Conservation (phyloP, 2,113 vertebrate genomes). For the Tor tambroides region DNA sequence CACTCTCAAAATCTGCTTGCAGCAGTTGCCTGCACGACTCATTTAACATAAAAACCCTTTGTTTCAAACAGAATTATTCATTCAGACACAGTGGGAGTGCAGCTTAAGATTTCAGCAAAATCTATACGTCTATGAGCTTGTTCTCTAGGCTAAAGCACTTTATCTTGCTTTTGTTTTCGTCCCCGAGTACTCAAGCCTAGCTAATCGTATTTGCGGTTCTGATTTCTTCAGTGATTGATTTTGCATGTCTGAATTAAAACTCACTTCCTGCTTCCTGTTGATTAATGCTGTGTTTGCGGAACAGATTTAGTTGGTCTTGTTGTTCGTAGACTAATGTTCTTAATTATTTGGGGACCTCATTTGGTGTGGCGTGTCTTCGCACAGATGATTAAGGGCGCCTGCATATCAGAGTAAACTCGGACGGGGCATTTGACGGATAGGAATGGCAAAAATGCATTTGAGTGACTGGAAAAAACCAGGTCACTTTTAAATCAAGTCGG, state of each 20-base stretch:
- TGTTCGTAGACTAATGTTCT: conserved; percentile 65
- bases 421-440: not conserved
- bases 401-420: not conserved
- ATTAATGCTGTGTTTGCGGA: conserved; percentile 52
- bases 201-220: conserved; percentile 72
- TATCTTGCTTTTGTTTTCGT: conserved; percentile 45
- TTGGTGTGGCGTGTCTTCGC: conserved; percentile 28
- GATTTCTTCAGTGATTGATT: conserved; percentile 71
- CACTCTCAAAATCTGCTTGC: conserved; percentile 40
- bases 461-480: not conserved
- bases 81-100: not conserved
- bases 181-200: conserved; percentile 61
- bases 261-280: conserved; percentile 53
- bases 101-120: conserved; percentile 22
- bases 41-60: conserved; percentile 35
- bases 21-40: conserved; percentile 36
- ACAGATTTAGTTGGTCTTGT: conserved; percentile 51
- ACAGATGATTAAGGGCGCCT: conserved; percentile 22
- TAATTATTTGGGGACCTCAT: conserved; percentile 56
- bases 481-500: not conserved
- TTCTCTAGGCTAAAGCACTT: no score
- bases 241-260: conserved; percentile 60
- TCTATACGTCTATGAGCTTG: conserved; percentile 17
- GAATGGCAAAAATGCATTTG: not conserved
- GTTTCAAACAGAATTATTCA: conserved; percentile 34